Evolutionary conservation across 2,113 vertebrate genomes (phyloP), one percentile per base, ranked within the genome.

Genomic region (Camelus dromedarius): DNA sequence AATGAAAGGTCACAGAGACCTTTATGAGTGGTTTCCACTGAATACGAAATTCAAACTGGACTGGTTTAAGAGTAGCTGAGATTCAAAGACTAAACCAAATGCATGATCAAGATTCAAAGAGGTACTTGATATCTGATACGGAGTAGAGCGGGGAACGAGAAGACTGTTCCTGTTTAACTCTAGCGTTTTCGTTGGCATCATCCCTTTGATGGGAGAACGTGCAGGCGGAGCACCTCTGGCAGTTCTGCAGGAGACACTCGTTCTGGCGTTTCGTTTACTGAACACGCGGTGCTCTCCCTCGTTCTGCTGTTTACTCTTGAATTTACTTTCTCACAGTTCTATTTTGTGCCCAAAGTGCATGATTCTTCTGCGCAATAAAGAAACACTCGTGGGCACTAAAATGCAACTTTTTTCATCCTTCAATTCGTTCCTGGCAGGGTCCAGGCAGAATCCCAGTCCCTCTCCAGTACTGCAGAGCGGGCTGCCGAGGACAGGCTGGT

Each of bases 261-360:
- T 56, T 52, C 69, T 54, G 84, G 16, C 52, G 4, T 64, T 30
- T 75, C 19, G 5, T 76, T 80, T 92, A 58, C 66, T 67, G 89
- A 97, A 77, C 22, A 82, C 87, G 96, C 5, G 89, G 30, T 11
- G 30, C 26, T 96, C 60, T 42, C 72, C 86, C 75, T 64, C 9
- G 94, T 96, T 64, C 76, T 96, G 67, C 20, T 66, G 19, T 56
- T 96, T 0, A 1, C 88, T 95, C 77, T 67, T 32, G 12, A 95
- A 50, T 96, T 97, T 95, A 54, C 35, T 97, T 98, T 80, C 69
- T n/a, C 67, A 1, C 38, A 42, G 38, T 42, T 42, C 38, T 1
- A 1, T 72, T 72, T 72, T 97, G 38, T 97, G 92, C n/a, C 91
- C 92, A 96, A 96, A 93, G 22, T 89, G n/a, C 54, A 64, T 30